phyloP scores from a whole-genome alignment of 92 coral and sea anemone genomes.

The Porites divaricata region DNA sequence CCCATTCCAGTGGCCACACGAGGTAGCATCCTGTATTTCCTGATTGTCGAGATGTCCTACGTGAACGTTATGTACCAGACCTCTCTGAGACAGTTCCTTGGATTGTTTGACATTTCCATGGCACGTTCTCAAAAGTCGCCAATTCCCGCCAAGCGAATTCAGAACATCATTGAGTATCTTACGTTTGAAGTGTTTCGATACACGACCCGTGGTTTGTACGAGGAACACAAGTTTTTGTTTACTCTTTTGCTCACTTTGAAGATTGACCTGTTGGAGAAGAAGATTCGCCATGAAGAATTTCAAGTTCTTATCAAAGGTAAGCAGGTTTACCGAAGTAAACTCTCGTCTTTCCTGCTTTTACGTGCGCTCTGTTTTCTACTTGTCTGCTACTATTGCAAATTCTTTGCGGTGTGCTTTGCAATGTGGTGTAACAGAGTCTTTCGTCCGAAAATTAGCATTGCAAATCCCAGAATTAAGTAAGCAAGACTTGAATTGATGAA shows the following conservation, averaged over 20 bases:
- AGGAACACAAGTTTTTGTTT: slow-evolving; percentile 95
- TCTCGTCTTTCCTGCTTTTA: not conserved
- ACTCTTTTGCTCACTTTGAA: slow-evolving; percentile 90
- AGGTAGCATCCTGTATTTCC: slow-evolving; percentile 97
- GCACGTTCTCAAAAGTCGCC: slow-evolving; percentile 98
- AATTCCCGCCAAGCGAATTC: slow-evolving; percentile 96
- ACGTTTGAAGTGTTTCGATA: slow-evolving; percentile 97
- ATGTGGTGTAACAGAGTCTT: no score
- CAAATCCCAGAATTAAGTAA: no score
- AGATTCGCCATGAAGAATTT: slow-evolving; percentile 93
- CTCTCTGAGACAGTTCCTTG: slow-evolving; percentile 97
- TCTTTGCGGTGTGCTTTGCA: no score
- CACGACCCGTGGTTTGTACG: slow-evolving; percentile 98
- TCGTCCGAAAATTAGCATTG: no score
- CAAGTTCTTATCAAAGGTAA: slow-evolving; percentile 96
- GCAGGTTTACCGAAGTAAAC: not conserved
- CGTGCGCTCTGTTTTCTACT: not conserved
- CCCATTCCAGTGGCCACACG: slow-evolving; percentile 92
- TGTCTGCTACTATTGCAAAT: no score
- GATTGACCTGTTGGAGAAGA: slow-evolving; percentile 91
- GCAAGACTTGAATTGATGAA: no score
- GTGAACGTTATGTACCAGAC: slow-evolving; percentile 99
- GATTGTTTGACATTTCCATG: slow-evolving; percentile 94
- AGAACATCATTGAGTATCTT: slow-evolving; percentile 91
- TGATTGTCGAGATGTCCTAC: slow-evolving; percentile 98